Percentiles rank a stretch among this genome's conserved stretches.
Evolutionary conservation across 2,113 vertebrate genomes (phyloP).

Genomic region (Elephantulus edwardii): DNA sequence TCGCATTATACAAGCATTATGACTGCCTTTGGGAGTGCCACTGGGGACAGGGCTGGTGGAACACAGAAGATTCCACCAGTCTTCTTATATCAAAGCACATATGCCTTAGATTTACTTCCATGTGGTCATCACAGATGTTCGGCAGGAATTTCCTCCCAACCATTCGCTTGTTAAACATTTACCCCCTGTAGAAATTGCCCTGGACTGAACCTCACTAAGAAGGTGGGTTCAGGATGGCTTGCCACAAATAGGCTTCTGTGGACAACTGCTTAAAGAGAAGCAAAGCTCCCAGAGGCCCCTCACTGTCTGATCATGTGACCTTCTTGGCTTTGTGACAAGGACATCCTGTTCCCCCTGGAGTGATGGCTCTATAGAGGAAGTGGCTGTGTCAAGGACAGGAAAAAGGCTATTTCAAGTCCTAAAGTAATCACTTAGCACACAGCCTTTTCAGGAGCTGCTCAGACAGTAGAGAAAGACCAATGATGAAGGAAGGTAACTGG

Average conservation of each 20-base stretch:
- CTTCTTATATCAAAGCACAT: not conserved
- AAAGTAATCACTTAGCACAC: constrained; percentile 37
- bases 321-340: constrained; percentile 61
- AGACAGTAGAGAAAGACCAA: not conserved
- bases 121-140: not conserved
- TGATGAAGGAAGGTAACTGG: not conserved
- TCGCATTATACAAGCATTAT: not conserved
- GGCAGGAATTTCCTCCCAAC: not conserved
- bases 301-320: constrained; percentile 61
- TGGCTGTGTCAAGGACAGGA: constrained; percentile 70
- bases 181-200: not conserved
- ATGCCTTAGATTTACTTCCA: not conserved
- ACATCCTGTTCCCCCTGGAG: constrained; percentile 72
- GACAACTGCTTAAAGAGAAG: constrained; percentile 49
- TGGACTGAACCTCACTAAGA: not conserved
- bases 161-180: not conserved
- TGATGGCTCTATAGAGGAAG: constrained; percentile 72
- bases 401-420: constrained; percentile 63
- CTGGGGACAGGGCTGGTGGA: not conserved
- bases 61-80: not conserved
- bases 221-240: not conserved
- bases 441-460: constrained; percentile 62
- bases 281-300: constrained; percentile 32
- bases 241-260: not conserved
- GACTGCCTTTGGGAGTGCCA: not conserved